Conservation (phyloP, 2,113 vertebrate genomes). For the Alexandromys fortis region DNA sequence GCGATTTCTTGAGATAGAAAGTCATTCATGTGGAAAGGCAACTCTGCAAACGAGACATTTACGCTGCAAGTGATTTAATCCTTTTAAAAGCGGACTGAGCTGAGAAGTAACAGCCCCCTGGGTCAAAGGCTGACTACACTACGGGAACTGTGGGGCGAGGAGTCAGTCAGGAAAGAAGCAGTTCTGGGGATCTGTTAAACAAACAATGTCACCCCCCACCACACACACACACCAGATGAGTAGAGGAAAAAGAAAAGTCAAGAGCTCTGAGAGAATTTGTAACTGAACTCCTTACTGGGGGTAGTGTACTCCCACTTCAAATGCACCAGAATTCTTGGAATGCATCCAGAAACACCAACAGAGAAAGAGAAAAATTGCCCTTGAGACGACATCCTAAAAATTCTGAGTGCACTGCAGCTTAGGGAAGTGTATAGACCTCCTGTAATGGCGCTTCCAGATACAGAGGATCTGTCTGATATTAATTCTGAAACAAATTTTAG, state of each 20-base stretch:
- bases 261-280: conserved; percentile 18
- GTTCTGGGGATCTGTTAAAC: conserved; percentile 18
- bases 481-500: conserved; percentile 75
- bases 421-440: conserved; percentile 36
- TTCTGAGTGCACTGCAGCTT: not conserved
- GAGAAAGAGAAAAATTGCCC: conserved; percentile 53
- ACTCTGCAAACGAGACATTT: conserved; percentile 64
- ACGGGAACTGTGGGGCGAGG: conserved; percentile 13
- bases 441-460: conserved; percentile 51
- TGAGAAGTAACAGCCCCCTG: conserved; percentile 46
- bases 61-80: conserved; percentile 61
- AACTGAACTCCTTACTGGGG: not conserved
- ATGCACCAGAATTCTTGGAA: conserved; percentile 2
- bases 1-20: conserved; percentile 63
- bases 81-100: conserved; percentile 33
- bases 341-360: conserved; percentile 32
- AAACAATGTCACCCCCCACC: not conserved
- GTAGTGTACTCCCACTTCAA: not conserved
- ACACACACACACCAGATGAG: not conserved
- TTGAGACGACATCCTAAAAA: conserved; percentile 30
- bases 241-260: conserved; percentile 37
- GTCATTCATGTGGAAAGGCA: conserved; percentile 63
- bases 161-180: conserved; percentile 38
- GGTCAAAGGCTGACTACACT: conserved; percentile 41
- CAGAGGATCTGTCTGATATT: conserved; percentile 63